Percentiles rank a stretch among this genome's conserved stretches.
These are phyloP conservation scores for Pluvialis apricaria DNA, from an alignment of 2,113 vertebrate genomes.

Conservation along the genomic window DNA sequence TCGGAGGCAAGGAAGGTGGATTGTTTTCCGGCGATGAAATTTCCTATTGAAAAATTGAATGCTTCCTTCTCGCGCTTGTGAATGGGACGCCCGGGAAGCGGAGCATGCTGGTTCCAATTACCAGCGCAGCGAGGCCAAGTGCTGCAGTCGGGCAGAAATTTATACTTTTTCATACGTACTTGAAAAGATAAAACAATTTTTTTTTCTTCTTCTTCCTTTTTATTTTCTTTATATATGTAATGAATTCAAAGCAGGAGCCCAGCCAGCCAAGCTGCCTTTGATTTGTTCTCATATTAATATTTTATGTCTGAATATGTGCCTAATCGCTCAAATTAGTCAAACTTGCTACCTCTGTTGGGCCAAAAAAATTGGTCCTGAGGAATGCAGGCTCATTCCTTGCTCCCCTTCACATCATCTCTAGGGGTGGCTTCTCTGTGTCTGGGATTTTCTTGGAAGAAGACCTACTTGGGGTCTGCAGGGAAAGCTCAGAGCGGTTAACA, in stretches of 20 bases:
- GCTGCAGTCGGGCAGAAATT: slow-evolving; percentile 11
- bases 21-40: background rate
- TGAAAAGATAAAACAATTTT: background rate
- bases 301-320: background rate
- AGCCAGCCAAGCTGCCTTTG: background rate
- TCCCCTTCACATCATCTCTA: background rate
- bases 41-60: slow-evolving; percentile 37
- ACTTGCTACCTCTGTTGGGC: background rate
- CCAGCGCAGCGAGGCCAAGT: background rate
- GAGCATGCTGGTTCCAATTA: slow-evolving; percentile 24
- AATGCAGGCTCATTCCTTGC: background rate
- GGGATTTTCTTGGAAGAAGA: background rate
- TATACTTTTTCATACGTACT: background rate
- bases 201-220: background rate
- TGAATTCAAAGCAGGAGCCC: slow-evolving; percentile 8
- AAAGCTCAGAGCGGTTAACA: background rate
- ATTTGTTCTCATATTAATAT: slow-evolving; percentile 22
- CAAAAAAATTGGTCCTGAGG: background rate
- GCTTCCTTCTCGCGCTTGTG: slow-evolving; percentile 8
- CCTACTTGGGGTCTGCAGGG: background rate
- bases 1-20: background rate
- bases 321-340: background rate
- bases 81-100: background rate
- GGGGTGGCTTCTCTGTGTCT: background rate
- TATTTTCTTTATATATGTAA: background rate